These are phyloP conservation scores for Caranx melampygus DNA, from an alignment of 2,113 vertebrate genomes.

Conservation along the genomic window DNA sequence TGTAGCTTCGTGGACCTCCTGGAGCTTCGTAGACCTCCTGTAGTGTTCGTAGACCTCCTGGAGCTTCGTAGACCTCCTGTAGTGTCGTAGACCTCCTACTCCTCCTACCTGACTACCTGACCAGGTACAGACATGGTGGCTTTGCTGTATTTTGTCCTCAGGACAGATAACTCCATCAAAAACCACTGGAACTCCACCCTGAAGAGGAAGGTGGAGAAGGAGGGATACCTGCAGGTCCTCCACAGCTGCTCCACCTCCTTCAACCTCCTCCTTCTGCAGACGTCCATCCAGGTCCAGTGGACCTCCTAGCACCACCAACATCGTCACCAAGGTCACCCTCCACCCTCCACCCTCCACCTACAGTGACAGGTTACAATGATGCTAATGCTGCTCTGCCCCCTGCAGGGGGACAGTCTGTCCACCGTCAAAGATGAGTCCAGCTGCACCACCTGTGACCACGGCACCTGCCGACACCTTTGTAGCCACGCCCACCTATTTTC, in stretches of 20 bases:
- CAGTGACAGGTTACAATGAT: neutral
- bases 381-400: neutral
- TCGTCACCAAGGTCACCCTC: conserved; percentile 36
- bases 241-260: conserved; percentile 82
- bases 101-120: too few species aligned
- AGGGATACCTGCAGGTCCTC: conserved; percentile 87
- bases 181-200: conserved; percentile 99
- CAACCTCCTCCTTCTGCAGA: conserved; percentile 30
- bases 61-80: too few species aligned
- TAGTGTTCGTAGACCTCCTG: too few species aligned
- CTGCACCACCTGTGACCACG: conserved; percentile 8
- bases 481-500: neutral
- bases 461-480: rapidly evolving
- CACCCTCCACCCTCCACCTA: neutral
- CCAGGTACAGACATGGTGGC: neutral
- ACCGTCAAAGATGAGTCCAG: conserved; percentile 31
- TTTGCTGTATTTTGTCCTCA: conserved; percentile 65
- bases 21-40: too few species aligned
- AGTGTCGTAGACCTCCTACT: too few species aligned
- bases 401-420: conserved; percentile 9
- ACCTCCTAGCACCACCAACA: neutral
- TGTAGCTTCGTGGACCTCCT: too few species aligned
- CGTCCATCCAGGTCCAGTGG: neutral
- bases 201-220: conserved; percentile 93
- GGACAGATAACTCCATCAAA: conserved; percentile 98